Percentiles rank a stretch among this genome's conserved stretches.
Evolutionary conservation across 2,113 vertebrate genomes (phyloP).

Genomic region (Suricata suricatta): DNA sequence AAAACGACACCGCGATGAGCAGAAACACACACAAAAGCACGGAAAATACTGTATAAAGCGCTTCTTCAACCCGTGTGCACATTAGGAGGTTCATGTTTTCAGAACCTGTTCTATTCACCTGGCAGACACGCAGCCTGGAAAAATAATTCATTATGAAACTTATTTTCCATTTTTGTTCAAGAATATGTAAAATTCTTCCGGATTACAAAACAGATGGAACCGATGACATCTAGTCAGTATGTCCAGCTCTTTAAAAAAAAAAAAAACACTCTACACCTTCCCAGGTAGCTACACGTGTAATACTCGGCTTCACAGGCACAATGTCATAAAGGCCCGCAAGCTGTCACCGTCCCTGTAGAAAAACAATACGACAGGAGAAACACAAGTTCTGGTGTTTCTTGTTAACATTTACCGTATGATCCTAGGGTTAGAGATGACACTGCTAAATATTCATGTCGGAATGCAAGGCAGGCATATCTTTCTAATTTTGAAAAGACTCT

Average conservation of each 20-base stretch:
- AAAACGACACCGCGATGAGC: neutral
- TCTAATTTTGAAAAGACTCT: slow-evolving; percentile 59
- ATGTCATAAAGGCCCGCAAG: slow-evolving; percentile 74
- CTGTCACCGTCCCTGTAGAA: slow-evolving; percentile 76
- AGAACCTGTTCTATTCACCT: slow-evolving; percentile 55
- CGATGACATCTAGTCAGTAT: slow-evolving; percentile 58
- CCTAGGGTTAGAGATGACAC: slow-evolving; percentile 55
- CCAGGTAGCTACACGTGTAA: slow-evolving; percentile 70
- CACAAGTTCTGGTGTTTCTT: slow-evolving; percentile 77
- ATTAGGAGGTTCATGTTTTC: neutral
- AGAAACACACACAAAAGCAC: neutral
- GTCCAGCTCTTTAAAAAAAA: slow-evolving; percentile 48
- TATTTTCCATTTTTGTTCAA: slow-evolving; percentile 59
- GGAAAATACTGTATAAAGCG: neutral
- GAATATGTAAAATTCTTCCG: slow-evolving; percentile 41
- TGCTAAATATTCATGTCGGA: slow-evolving; percentile 69
- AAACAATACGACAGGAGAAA: slow-evolving; percentile 67
- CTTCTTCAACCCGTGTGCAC: neutral
- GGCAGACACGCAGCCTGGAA: neutral
- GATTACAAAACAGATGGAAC: slow-evolving; percentile 40
- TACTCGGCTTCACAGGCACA: slow-evolving; percentile 64
- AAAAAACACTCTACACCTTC: slow-evolving; percentile 33
- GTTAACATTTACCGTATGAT: slow-evolving; percentile 79
- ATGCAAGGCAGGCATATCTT: slow-evolving; percentile 21
- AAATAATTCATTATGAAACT: slow-evolving; percentile 41